A percentile compares a stretch with the other conserved stretches of the same genome.
phyloP scores from a whole-genome alignment of 2,113 vertebrate genomes.

The Austrofundulus limnaeus region DNA sequence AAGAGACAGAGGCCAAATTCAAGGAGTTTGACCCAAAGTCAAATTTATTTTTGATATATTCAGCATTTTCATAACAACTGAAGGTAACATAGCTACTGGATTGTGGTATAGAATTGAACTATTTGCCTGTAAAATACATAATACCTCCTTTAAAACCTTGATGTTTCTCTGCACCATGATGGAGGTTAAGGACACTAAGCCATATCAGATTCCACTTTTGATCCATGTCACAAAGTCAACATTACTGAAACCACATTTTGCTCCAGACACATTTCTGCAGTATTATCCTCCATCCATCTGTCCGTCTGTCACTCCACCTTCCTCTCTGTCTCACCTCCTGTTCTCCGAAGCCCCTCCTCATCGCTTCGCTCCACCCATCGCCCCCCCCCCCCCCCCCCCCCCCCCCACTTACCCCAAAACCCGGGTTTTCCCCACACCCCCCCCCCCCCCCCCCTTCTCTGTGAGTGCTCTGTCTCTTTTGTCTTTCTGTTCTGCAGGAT shows the following conservation, averaged over 20 bases:
- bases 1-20: no score
- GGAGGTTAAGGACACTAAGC: constrained; percentile 44
- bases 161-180: neutral
- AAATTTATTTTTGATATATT: no score
- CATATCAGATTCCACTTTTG: constrained; percentile 40
- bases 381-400: constrained; percentile 43
- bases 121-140: no score
- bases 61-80: no score
- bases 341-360: constrained; percentile 35
- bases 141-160: no score
- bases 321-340: constrained; percentile 60
- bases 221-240: constrained; percentile 58
- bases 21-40: no score
- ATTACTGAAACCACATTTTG: constrained; percentile 53
- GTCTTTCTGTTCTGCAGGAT: constrained; percentile 69
- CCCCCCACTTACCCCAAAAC: constrained; percentile 29
- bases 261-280: constrained; percentile 39
- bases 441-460: constrained; percentile 46
- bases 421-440: constrained; percentile 28
- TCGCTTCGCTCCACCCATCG: constrained; percentile 27
- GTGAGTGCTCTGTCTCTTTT: constrained; percentile 61
- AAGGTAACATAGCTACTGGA: no score
- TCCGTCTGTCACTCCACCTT: constrained; percentile 55
- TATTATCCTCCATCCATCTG: constrained; percentile 73
- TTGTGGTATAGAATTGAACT: no score